phyloP scores from a whole-genome alignment of 2,797 vertebrate genomes.

The Merluccius polli region DNA sequence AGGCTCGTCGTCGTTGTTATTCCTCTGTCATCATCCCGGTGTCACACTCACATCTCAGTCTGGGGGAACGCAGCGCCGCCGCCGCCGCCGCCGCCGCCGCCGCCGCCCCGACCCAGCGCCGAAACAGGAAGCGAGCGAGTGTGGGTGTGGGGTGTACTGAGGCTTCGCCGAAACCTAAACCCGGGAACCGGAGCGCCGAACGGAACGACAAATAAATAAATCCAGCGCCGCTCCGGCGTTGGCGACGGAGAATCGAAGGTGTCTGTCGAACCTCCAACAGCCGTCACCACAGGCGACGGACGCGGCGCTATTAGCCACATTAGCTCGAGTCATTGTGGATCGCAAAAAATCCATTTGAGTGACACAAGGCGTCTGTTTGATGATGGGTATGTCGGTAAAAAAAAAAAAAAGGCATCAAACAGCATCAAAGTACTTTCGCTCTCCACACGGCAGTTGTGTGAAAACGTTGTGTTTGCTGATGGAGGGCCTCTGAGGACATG shows the following conservation, averaged over 20 bases:
- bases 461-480: constrained; percentile 7
- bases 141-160: neutral
- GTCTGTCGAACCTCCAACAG: neutral
- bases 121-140: neutral
- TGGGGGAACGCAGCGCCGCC: neutral
- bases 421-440: neutral
- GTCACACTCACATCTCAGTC: constrained; percentile 3
- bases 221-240: no score
- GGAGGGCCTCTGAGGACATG: constrained; percentile 16
- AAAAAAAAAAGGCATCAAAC: neutral
- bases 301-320: neutral
- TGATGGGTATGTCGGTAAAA: neutral
- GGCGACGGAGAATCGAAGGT: no score
- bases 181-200: neutral
- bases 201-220: neutral
- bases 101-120: neutral
- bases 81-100: neutral
- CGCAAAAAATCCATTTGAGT: neutral
- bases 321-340: neutral
- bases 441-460: neutral
- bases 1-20: constrained; percentile 22
- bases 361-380: neutral
- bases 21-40: constrained; percentile 10
- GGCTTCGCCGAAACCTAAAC: neutral
- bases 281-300: neutral